Evolutionary conservation across 1,140 invertebrate genomes (phyloP), one percentile per base, ranked within the genome.

Genomic region (Reticulitermes speratus): DNA sequence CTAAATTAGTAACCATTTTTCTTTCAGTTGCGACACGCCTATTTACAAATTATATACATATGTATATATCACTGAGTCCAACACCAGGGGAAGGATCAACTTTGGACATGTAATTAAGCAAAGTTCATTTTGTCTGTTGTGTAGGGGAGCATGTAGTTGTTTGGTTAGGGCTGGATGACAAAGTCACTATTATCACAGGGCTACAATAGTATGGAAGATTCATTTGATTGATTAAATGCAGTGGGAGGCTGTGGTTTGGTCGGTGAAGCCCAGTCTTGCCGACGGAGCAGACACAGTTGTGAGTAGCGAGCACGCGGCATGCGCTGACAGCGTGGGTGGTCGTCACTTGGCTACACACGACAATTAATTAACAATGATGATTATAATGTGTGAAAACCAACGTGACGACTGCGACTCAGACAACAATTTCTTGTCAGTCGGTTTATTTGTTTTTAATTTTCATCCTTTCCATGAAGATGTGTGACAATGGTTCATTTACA

Each of bases 221-320:
- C 65, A 14, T n/a, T 75, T 75, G 65, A 75, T 75, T 75, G 65
- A 75, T 75, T 75, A 75, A 75, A 75, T 75, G 65, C 14, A 75
- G 7, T 75, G n/a, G 65, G 65, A 75, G 65, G 65, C 65, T 75
- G n/a, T 75, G 65, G 65, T 30, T 75, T 19, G 65, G 30, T 75
- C n/a, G 14, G 25, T 75, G 25, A 75, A 75, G 25, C 65, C 65
- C 25, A 30, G n/a, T 30, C 65, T 75, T 75, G 1, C n/a, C n/a
- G 8, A 75, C 7, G n/a, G 2, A 30, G 9, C 65, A 75, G 65
- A 2, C n/a, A 30, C 25, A n/a, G 65, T 30, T 2, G 65, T 9
- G 3, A 75, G 3, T 8, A 6, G 12, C n/a, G 1, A 14, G 25
- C 65, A 75, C 7, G 14, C 65, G n/a, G 9, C n/a, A 25, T 30